Evolutionary conservation across 2,113 vertebrate species (phyloP), one percentile per base, ranked within the genome.

Genomic region (Ictalurus punctatus): DNA sequence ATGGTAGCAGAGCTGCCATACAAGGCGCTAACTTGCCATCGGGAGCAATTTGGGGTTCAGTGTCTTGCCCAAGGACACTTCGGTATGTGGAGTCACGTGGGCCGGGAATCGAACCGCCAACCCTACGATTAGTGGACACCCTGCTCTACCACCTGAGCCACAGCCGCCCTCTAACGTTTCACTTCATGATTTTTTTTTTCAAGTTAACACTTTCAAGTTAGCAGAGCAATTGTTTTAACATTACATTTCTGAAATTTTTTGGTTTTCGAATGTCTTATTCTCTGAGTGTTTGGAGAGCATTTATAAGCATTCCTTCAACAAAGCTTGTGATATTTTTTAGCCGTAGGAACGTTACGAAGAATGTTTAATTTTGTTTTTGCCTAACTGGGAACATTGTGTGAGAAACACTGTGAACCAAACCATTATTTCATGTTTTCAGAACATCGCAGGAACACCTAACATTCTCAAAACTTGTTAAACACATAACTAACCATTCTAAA

Each of bases 321-420:
- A 23, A 37, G 34, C 40, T 61, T 83, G 37, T 37, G 63, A 61
- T 37, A 6, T 52, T 52, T 9, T 56, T 81, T 81, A 56, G 16
- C 78, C 16, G 1, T 19, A 17, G 52, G 52, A 81, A 81, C 21
- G 48, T 52, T 79, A 52, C n/a, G 76, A 52, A 9, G 37, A 82
- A 59, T 5, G 58, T 16, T 82, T 61, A 6, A 14, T 63, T 63
- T 58, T 61, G 34, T 83, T 83, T 63, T 63, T 27, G 58, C 63
- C 34, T 83, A 3, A 27, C 34, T 16, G 58, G 81, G 81, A 83
- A 83, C 81, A 83, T 7, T 40, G 34, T 83, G 81, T 83, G 59
- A 83, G 81, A 44, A 16, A 63, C 81, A 83, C 81, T 4, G 34
- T 44, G 81, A 25, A 40, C 81, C 58, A 37, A 37, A 83, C 80